Conservation (phyloP, 2,888 invertebrate genomes). For the Lasioglossum zephyrum region DNA sequence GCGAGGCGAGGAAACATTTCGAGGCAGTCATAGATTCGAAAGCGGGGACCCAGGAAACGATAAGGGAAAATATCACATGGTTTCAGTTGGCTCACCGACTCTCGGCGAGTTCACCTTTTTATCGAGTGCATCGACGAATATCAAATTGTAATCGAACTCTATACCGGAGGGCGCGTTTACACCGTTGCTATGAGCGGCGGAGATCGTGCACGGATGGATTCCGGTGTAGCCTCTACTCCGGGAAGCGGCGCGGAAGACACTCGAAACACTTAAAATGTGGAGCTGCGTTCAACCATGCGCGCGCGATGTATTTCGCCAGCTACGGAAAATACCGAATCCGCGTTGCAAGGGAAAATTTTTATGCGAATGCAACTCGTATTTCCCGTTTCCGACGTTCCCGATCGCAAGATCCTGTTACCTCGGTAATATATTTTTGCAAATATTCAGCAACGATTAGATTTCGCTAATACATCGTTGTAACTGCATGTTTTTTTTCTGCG, state of each 20-base stretch:
- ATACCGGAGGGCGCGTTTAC: not conserved
- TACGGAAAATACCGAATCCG: constrained; percentile 7
- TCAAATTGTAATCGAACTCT: constrained; percentile 7
- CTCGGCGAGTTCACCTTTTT: not conserved
- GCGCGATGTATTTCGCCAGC: constrained; percentile 9
- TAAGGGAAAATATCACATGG: not conserved
- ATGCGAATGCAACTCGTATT: not conserved
- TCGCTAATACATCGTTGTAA: not conserved
- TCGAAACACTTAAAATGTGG: constrained; percentile 21
- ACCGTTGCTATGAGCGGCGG: not conserved
- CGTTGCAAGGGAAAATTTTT: not conserved
- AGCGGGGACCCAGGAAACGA: not conserved
- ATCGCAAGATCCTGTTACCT: not conserved
- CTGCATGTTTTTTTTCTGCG: not conserved
- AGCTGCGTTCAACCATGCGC: constrained; percentile 7
- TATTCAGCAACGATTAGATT: not conserved
- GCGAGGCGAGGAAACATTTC: not conserved
- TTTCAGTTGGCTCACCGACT: constrained; percentile 3
- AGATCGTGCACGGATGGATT: constrained; percentile 2
- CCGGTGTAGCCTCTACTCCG: not conserved
- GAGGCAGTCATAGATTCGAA: not conserved
- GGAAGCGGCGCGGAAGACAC: constrained; percentile 14
- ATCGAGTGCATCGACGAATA: constrained; percentile 4
- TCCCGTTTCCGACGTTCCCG: not conserved
- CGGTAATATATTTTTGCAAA: not conserved